Evolutionary conservation across 1,140 invertebrate genomes (phyloP).

Genomic region (Heliconius eleuchia): DNA sequence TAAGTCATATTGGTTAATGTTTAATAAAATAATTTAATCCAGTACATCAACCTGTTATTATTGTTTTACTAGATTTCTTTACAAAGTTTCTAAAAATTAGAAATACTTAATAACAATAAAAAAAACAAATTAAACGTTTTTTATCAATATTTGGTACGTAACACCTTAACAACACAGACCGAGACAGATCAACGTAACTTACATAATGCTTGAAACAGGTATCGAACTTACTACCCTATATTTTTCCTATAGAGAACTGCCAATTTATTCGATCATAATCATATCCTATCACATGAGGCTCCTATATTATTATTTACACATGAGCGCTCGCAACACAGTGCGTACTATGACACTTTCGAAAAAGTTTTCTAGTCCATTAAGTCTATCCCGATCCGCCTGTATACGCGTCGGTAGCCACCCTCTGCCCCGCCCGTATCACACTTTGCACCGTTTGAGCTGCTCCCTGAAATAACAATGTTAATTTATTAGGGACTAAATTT

Average conservation of each 20-base stretch:
- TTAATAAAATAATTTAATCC: too few species aligned
- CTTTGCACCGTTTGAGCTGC: slow-evolving; percentile 79
- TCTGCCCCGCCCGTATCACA: slow-evolving; percentile 72
- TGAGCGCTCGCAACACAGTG: slow-evolving; percentile 75
- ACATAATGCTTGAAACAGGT: not conserved
- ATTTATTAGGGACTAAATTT: not conserved
- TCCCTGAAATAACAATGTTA: slow-evolving; percentile 62
- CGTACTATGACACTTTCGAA: slow-evolving; percentile 78
- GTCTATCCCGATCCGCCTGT: slow-evolving; percentile 67
- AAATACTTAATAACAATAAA: not conserved
- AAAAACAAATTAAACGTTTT: not conserved
- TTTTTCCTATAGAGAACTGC: not conserved
- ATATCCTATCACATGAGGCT: slow-evolving; percentile 37
- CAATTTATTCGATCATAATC: slow-evolving; percentile 33
- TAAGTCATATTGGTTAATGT: too few species aligned
- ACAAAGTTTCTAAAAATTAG: not conserved
- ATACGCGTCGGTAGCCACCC: slow-evolving; percentile 71
- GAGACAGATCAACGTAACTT: not conserved
- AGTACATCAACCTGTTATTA: not conserved
- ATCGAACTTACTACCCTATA: not conserved
- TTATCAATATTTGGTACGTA: not conserved
- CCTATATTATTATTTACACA: slow-evolving; percentile 64
- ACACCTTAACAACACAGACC: not conserved
- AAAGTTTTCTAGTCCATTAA: slow-evolving; percentile 66
- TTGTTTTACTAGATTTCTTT: not conserved